Base-by-base conservation (phyloP, 2,797 vertebrate species). In the Catharus ustulatus region DNA sequence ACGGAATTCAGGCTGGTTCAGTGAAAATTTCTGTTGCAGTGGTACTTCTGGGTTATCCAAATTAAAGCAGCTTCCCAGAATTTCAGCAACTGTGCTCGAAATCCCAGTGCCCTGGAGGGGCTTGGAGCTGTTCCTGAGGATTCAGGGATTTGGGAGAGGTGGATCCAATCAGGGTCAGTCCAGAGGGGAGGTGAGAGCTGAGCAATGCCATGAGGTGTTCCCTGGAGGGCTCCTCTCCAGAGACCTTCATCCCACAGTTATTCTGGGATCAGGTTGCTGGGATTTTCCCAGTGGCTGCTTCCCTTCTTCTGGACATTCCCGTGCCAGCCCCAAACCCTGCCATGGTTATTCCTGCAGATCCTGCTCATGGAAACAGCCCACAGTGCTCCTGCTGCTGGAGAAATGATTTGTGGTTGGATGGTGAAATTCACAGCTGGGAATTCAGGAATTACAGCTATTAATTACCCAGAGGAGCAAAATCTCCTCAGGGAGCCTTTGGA, bases 361-460 rank as follows among this genome's bases (percentile, higher is more conserved):
- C 45, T 76, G 46, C 46, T 52, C 19, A 14, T 52, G 62, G 38
- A 11, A 43, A 51, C 34, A 36, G 43, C 52, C 21, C 32, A 22
- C 0, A 0, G 12, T 51, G 27, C 38, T 67, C 32, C 82, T n/a
- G 52, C 52, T 38, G 38, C 2, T 0, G 0, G 8, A 67, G 27
- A 32, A 43, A 51, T 7, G 26, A 58, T 43, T 23, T 67, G 71
- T 17, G 38, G 27, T 38, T 59, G n/a, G 45, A 67, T 62, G 23
- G 38, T 10, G 10, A 23, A 84, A 52, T 67, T 52, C 15, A 54
- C 62, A 59, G 16, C 2, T 38, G 62, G 38, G n/a, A 67, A 59
- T 52, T 38, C 54, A 52, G 23, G 46, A 29, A 52, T 76, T 29
- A 14, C 38, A 67, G n/a, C 8, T 27, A 23, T n/a, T 27, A 67